Base-by-base conservation (phyloP, 2,888 invertebrate genomes). In the Synergus laeviventris region DNA sequence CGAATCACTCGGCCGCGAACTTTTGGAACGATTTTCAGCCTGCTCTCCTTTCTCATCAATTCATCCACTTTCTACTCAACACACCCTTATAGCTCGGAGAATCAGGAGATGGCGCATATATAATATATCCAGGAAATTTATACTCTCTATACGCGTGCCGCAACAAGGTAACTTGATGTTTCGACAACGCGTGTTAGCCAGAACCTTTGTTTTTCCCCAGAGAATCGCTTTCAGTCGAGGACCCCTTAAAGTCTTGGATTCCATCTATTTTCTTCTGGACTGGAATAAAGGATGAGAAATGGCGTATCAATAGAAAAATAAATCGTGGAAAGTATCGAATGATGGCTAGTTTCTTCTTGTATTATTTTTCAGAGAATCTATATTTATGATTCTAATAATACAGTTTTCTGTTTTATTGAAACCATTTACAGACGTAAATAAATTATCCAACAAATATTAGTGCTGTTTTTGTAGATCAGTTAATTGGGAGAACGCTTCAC, bases 1-100 rank as follows among this genome's bases (percentile, higher is more conserved):
- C 79, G 79, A 78, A 60, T 74, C 79, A 80, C 79, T 81, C 78
- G 79, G 61, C 81, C 81, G 78, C 80, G 79, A 78, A 78, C 24
- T 70, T 70, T 21, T n/a, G 16, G 62, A 62, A 59, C 54, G 54
- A 56, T 74, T 74, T 74, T 70, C 49, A 21, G 45, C 16, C 45
- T 70, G 14, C n/a, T 70, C 49, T 31, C 31, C 49, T 49, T 70
- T 70, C 49, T 70, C 70, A 42, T 39, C 42, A 66, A 24, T 24
- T 66, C 45, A 39, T 45, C 45, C 21, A 49, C 21, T 42, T 39
- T 39, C 11, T 18, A 39, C 21, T 38, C n/a, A 38, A n/a, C 21
- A 38, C 38, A 64, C 31, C 49, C 49, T 24, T 31, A n/a, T n/a
- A 31, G 31, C 31, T 24, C 24, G 16, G n/a, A 49, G 70, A 49